Conservation (phyloP, 2,888 invertebrate species). For the Luperina nickerlii region DNA sequence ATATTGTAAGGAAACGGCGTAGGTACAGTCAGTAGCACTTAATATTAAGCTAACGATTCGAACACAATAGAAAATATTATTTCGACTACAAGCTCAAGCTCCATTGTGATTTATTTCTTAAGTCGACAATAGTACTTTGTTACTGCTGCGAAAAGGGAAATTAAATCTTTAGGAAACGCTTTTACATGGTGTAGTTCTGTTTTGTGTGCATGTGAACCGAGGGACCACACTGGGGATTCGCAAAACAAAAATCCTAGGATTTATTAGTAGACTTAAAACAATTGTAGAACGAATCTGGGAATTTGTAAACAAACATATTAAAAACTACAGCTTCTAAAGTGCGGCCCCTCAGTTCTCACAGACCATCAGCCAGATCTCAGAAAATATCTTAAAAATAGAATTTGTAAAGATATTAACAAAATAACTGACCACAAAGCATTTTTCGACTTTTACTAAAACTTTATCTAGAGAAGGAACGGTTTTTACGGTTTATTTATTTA, state of each 20-base stretch:
- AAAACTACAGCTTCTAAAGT: too few relatives aligned
- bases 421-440: too few relatives aligned
- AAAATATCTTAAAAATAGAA: too few relatives aligned
- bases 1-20: slow-evolving; percentile 2
- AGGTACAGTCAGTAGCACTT: slow-evolving; percentile 48
- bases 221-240: too few relatives aligned
- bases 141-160: slow-evolving; percentile 55
- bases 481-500: too few relatives aligned
- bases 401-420: too few relatives aligned
- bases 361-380: too few relatives aligned
- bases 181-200: slow-evolving; percentile 11
- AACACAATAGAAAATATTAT: slow-evolving; percentile 61
- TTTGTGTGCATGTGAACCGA: not conserved
- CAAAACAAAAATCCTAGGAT: not conserved
- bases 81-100: slow-evolving; percentile 54
- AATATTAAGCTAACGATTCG: slow-evolving; percentile 57
- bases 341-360: too few relatives aligned
- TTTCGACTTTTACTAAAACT: too few relatives aligned
- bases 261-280: not conserved
- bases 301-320: too few relatives aligned
- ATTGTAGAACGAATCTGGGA: too few relatives aligned
- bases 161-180: slow-evolving; percentile 24
- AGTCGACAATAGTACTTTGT: slow-evolving; percentile 63
- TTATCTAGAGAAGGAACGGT: too few relatives aligned
- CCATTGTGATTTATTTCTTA: slow-evolving; percentile 59